Evolutionary conservation across 2,888 invertebrate species (phyloP).

Genomic region (Apotomis capreana): DNA sequence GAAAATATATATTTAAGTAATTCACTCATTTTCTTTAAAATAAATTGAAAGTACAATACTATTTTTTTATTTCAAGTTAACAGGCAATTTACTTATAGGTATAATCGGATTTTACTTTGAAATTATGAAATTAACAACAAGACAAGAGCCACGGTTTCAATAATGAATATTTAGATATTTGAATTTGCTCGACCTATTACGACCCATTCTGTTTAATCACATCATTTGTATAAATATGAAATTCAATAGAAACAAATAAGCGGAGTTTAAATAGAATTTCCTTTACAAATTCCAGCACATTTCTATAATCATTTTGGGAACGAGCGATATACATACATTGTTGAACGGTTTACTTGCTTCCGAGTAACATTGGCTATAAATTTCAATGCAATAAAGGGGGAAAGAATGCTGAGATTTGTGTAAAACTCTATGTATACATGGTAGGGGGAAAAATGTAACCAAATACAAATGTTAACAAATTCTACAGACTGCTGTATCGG

Average conservation of each 20-base stretch:
- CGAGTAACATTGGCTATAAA: constrained; percentile 39
- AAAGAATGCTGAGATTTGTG: constrained; percentile 30
- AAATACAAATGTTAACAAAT: constrained; percentile 1
- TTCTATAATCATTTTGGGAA: constrained; percentile 9
- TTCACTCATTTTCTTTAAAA: too few relatives aligned
- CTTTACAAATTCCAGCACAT: not conserved
- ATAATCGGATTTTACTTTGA: not conserved
- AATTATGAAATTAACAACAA: not conserved
- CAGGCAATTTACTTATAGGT: too few relatives aligned
- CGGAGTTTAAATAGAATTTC: not conserved
- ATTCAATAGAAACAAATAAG: not conserved
- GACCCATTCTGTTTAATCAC: not conserved
- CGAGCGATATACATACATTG: constrained; percentile 18
- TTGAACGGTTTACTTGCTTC: constrained; percentile 31
- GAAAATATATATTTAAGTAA: too few relatives aligned
- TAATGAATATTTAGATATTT: not conserved
- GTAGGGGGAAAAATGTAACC: constrained; percentile 1
- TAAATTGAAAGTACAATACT: too few relatives aligned
- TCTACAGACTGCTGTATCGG: not conserved
- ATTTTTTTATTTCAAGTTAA: too few relatives aligned
- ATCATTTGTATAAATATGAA: not conserved
- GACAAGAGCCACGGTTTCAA: not conserved
- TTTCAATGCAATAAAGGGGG: constrained; percentile 25
- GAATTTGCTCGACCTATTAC: not conserved
- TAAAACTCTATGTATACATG: constrained; percentile 20